These are phyloP conservation scores for Apodemia duryi DNA, from an alignment of 2,888 invertebrate species.

Conservation along the genomic window DNA sequence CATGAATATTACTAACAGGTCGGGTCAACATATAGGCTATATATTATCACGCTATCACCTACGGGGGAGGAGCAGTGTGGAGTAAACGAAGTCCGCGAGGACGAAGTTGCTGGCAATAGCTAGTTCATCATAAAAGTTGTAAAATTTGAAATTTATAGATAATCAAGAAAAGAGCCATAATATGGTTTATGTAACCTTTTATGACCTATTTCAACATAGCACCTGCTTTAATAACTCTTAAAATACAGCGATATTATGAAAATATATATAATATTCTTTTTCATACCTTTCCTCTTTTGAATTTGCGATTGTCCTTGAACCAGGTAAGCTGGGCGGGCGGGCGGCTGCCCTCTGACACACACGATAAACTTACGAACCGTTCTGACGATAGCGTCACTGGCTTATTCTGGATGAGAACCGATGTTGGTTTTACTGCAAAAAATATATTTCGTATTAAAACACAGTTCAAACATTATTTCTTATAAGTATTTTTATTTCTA, in stretches of 20 bases:
- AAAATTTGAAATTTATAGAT: no score
- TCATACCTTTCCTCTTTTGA: conserved; percentile 86
- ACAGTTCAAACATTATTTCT: background rate
- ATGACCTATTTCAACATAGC: background rate
- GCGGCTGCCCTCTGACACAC: conserved; percentile 91
- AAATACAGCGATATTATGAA: background rate
- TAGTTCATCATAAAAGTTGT: no score
- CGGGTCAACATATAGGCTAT: no score
- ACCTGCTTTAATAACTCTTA: background rate
- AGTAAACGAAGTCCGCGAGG: no score
- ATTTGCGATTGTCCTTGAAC: conserved; percentile 89
- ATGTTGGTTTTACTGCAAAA: conserved; percentile 87
- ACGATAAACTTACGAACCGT: conserved; percentile 87
- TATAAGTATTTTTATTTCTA: background rate
- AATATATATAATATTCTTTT: background rate
- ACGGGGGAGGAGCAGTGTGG: no score
- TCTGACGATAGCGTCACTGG: conserved; percentile 88
- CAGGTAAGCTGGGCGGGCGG: conserved; percentile 91
- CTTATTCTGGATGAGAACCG: conserved; percentile 87
- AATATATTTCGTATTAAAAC: conserved; percentile 7
- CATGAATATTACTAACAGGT: no score
- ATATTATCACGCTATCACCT: no score
- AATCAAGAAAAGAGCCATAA: background rate
- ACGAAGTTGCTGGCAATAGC: no score
- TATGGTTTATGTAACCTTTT: background rate